Evolutionary conservation across 2,113 vertebrate genomes (phyloP).

Genomic region (Raphicerus campestris): DNA sequence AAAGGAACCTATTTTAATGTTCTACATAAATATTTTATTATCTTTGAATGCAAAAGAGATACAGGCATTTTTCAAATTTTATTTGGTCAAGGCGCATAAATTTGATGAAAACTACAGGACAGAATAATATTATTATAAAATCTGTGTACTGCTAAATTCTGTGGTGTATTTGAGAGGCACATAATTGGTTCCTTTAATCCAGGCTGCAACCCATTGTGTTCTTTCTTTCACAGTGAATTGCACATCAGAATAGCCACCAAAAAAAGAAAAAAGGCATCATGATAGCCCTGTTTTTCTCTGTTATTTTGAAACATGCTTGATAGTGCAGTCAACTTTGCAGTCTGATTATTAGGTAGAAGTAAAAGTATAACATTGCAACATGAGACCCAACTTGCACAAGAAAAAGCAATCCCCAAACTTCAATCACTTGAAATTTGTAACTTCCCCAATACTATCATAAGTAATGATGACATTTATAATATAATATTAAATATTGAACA

Average conservation of each 20-base stretch:
- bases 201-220: slow-evolving; percentile 58
- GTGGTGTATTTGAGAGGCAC: slow-evolving; percentile 60
- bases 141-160: slow-evolving; percentile 38
- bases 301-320: slow-evolving; percentile 52
- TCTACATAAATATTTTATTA: slow-evolving; percentile 34
- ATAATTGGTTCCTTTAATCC: slow-evolving; percentile 70
- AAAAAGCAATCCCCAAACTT: slow-evolving; percentile 23
- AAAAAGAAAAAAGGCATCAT: not conserved
- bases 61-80: slow-evolving; percentile 49
- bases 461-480: not conserved
- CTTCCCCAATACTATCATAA: not conserved
- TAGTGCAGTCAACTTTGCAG: not conserved
- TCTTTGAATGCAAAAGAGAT: slow-evolving; percentile 28
- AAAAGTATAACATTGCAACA: slow-evolving; percentile 25
- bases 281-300: slow-evolving; percentile 60
- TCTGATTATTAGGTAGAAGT: not conserved
- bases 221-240: slow-evolving; percentile 57
- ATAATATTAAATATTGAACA: not conserved
- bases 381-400: not conserved
- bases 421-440: not conserved
- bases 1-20: slow-evolving; percentile 19
- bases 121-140: slow-evolving; percentile 51
- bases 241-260: slow-evolving; percentile 56
- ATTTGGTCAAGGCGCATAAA: slow-evolving; percentile 44
- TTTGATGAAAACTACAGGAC: slow-evolving; percentile 65